Percentiles rank a stretch among this genome's conserved stretches.
Conservation (phyloP, 2,113 vertebrate genomes). For the Cyanoderma ruficeps region DNA sequence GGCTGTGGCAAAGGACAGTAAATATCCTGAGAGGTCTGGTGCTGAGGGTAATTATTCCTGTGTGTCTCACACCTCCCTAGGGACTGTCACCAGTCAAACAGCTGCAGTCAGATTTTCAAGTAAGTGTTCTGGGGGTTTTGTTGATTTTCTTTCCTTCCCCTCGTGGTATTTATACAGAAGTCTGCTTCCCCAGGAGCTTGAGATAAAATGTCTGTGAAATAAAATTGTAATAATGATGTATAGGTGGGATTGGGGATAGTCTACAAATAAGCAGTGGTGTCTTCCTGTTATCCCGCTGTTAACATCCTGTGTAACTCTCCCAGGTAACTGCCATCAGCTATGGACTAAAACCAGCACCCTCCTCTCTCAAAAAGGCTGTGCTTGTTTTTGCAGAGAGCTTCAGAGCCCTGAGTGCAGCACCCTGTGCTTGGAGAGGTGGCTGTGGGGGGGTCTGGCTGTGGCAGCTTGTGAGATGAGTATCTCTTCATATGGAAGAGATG, state of each 20-base stretch:
- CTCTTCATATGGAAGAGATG: background rate
- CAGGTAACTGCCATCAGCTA: background rate
- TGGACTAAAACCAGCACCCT: background rate
- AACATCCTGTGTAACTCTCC: background rate
- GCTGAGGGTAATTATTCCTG: slow-evolving; percentile 91
- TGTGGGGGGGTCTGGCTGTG: background rate
- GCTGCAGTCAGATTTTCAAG: slow-evolving; percentile 84
- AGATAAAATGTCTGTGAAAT: background rate
- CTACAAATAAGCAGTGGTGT: background rate
- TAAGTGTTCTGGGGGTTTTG: slow-evolving; percentile 69
- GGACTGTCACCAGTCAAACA: slow-evolving; percentile 87
- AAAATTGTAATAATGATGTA: background rate
- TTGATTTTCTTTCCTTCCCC: background rate
- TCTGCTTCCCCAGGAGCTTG: background rate
- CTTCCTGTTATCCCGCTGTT: background rate
- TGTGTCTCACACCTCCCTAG: slow-evolving; percentile 78
- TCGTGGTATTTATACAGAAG: background rate
- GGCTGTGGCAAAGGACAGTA: slow-evolving; percentile 33
- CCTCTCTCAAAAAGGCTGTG: background rate
- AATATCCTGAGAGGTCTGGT: background rate
- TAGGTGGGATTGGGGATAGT: background rate
- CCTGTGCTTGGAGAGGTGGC: background rate
- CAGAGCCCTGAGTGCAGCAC: background rate
- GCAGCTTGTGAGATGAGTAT: background rate
- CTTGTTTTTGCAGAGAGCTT: background rate